These are phyloP conservation scores for Coccyzus lansbergi DNA, from an alignment of 2,797 vertebrate species.

Conservation along the genomic window DNA sequence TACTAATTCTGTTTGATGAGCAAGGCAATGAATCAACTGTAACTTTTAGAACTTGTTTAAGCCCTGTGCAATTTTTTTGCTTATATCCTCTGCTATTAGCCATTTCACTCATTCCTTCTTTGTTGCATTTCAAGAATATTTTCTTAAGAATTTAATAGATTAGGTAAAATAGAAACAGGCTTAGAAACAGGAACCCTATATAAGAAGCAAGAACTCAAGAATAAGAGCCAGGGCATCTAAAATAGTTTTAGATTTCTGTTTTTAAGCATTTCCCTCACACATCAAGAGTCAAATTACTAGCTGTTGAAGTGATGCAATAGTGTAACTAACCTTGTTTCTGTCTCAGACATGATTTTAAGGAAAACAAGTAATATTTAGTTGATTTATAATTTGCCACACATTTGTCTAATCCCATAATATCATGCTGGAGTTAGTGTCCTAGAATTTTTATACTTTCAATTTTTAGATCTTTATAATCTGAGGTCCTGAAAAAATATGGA, in stretches of 20 bases:
- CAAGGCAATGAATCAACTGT: not conserved
- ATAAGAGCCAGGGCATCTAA: not conserved
- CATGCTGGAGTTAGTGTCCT: not conserved
- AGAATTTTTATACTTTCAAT: not conserved
- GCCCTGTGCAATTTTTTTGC: not conserved
- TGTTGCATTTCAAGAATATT: not conserved
- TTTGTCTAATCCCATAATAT: not conserved
- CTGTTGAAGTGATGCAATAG: not conserved
- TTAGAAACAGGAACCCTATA: not conserved
- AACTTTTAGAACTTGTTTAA: not conserved
- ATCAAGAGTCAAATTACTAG: not conserved
- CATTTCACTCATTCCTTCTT: not conserved
- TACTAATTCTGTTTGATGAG: slow-evolving; percentile 23
- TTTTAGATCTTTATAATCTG: not conserved
- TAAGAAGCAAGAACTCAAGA: not conserved
- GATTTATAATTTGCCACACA: not conserved
- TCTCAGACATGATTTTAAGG: not conserved
- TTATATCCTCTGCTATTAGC: not conserved
- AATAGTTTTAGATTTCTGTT: not conserved
- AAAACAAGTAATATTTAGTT: not conserved
- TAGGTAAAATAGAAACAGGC: not conserved
- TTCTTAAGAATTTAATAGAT: not conserved
- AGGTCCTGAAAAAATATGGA: not conserved
- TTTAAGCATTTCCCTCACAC: not conserved
- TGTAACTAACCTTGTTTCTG: not conserved